Conservation (phyloP, 2,888 invertebrate genomes). For the Drosophila prolongata region DNA sequence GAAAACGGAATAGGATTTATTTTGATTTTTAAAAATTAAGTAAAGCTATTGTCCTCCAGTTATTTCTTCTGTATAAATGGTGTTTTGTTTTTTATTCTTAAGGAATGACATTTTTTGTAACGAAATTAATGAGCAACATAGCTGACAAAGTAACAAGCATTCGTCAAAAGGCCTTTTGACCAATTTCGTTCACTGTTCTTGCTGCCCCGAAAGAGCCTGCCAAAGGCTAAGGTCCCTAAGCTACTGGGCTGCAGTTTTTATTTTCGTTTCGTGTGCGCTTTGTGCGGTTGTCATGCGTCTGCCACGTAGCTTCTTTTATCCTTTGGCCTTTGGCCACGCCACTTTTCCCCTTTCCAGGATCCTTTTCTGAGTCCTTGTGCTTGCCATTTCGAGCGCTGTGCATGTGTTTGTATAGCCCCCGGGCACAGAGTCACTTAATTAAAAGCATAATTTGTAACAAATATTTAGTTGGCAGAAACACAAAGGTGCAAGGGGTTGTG, state of each 20-base stretch:
- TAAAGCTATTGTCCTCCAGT: too few relatives aligned
- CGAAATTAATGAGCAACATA: conserved; percentile 14
- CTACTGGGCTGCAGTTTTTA: conserved; percentile 52
- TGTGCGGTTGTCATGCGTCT: conserved; percentile 59
- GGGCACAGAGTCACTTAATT: conserved; percentile 70
- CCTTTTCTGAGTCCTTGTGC: conserved; percentile 30
- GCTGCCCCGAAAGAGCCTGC: conserved; percentile 16
- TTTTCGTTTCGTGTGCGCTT: conserved; percentile 51
- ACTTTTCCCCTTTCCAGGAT: conserved; percentile 13
- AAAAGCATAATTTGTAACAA: conserved; percentile 75
- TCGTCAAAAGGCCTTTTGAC: conserved; percentile 9
- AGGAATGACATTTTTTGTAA: neutral
- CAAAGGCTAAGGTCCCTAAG: conserved; percentile 24
- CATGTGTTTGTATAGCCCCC: conserved; percentile 47
- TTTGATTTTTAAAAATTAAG: too few relatives aligned
- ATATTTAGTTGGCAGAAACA: conserved; percentile 67
- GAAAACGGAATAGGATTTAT: too few relatives aligned
- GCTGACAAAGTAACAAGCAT: conserved; percentile 8
- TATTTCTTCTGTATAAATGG: too few relatives aligned
- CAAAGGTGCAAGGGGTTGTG: conserved; percentile 35
- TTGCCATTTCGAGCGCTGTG: conserved; percentile 13
- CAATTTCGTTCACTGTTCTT: conserved; percentile 5
- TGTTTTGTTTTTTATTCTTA: neutral
- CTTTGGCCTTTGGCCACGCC: neutral
- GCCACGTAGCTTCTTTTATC: conserved; percentile 16